Percentiles rank a stretch among this genome's conserved stretches.
Evolutionary conservation across 2,888 invertebrate genomes (phyloP).

Genomic region (Celastrina argiolus): DNA sequence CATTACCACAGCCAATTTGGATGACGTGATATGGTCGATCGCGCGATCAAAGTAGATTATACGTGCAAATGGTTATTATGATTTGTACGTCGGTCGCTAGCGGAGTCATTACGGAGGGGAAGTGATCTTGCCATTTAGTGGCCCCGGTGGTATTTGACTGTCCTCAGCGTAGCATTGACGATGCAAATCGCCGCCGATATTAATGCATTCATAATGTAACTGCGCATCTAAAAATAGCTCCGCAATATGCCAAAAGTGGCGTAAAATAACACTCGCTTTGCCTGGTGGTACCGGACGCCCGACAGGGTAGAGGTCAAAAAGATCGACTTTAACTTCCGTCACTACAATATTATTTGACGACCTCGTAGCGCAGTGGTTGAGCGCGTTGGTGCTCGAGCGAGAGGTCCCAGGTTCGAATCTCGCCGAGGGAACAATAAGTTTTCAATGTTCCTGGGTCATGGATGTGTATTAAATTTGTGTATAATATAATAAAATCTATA

Average conservation of each 20-base stretch:
- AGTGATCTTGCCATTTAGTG: not conserved
- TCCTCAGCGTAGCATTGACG: not conserved
- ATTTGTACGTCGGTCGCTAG: not conserved
- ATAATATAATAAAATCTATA: too few species aligned
- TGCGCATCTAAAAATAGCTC: not conserved
- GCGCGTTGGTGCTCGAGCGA: too few species aligned
- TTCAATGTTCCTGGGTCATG: too few species aligned
- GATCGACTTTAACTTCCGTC: too few species aligned
- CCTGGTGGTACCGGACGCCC: too few species aligned
- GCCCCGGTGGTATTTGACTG: not conserved
- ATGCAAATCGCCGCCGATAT: not conserved
- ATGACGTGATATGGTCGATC: constrained; percentile 5
- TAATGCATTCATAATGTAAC: not conserved
- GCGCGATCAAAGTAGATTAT: not conserved
- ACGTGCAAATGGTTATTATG: not conserved
- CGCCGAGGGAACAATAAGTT: too few species aligned
- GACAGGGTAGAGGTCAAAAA: too few species aligned
- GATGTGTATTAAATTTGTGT: too few species aligned
- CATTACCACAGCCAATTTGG: not conserved
- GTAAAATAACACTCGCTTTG: too few species aligned
- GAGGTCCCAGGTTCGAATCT: too few species aligned
- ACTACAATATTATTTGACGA: too few species aligned
- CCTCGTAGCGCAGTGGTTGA: too few species aligned
- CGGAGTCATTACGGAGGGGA: not conserved
- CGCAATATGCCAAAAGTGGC: not conserved